Base-by-base conservation (phyloP, 2,888 invertebrate genomes). In the Gastrophysa polygoni region DNA sequence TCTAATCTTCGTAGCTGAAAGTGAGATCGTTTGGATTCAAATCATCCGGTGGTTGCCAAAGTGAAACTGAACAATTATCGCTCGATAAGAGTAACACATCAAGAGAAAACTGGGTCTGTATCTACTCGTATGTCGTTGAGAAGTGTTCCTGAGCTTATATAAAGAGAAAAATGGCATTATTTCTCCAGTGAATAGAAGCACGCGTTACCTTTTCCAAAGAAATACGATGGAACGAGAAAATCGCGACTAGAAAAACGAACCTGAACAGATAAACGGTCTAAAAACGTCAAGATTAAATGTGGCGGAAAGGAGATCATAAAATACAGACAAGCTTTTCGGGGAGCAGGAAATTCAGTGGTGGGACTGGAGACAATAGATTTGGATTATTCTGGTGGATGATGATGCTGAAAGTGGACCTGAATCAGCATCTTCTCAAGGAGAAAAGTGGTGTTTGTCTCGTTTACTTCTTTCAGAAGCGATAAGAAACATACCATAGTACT, bases 271-370 rank as follows among this genome's bases (percentile, higher is more conserved):
- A 71, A 73, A 72, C 68, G 70, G 16, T 54, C 66, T 56, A 62
- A 66, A 68, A 71, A 71, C 71, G 72, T 70, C 71, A 68, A 65
- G 68, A 68, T 71, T 71, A 73, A 74, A 74, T 74, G 73, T 73
- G 70, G 67, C 64, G 74, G 74, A 73, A 74, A 69, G 68, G 64
- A 66, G 69, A 63, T 62, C 69, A 64, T 67, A 67, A 64, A 68
- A 59, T 63, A 54, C 59, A 20, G 54, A 47, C 43, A 46, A 38
- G 49, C 43, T 47, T 32, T 50, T 51, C 56, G 56, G 47, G 24
- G 20, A 16, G 10, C 17, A 54, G 29, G 58, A 32, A 18, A 17
- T 54, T 54, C 54, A 44, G 14, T 44, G 43, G 28, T 28, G 21
- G 21, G n/a, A 8, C 10, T 4, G 14, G 38, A 38, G 3, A 38